A percentile compares a stretch with the other conserved stretches of the same genome.
Conservation (phyloP, 2,888 invertebrate species). For the Camptogramma bilineatum region DNA sequence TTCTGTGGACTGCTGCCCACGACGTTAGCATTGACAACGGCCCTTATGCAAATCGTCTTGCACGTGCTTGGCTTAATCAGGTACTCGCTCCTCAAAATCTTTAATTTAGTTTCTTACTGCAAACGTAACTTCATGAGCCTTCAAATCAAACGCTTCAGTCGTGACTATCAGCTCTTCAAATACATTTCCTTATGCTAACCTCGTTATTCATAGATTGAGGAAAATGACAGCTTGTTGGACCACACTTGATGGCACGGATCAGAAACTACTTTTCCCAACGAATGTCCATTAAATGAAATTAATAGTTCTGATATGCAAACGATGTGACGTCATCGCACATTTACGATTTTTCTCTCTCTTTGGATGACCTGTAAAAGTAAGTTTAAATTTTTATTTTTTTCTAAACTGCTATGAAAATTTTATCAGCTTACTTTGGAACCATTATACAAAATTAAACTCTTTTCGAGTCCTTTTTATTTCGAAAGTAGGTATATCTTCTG, state of each 20-base stretch:
- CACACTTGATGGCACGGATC: neutral
- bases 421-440: too few relatives aligned
- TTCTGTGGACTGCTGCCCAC: slow-evolving; percentile 69
- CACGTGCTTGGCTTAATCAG: slow-evolving; percentile 56
- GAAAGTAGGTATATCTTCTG: too few relatives aligned
- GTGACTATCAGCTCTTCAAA: slow-evolving; percentile 57
- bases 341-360: too few relatives aligned
- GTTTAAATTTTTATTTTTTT: too few relatives aligned
- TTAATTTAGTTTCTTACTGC: slow-evolving; percentile 48
- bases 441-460: too few relatives aligned
- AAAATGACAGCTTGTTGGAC: slow-evolving; percentile 39
- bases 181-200: slow-evolving; percentile 55
- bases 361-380: too few relatives aligned
- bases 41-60: slow-evolving; percentile 80
- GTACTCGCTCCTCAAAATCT: slow-evolving; percentile 21
- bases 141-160: slow-evolving; percentile 54
- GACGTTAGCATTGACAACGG: slow-evolving; percentile 71
- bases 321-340: too few relatives aligned
- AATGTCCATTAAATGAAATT: neutral
- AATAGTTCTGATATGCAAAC: neutral
- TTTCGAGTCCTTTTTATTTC: too few relatives aligned
- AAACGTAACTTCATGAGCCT: slow-evolving; percentile 55
- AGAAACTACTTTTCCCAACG: neutral
- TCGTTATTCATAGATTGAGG: slow-evolving; percentile 39
- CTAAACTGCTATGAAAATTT: too few relatives aligned